phyloP scores from a whole-genome alignment of 2,888 invertebrate species.

The Yponomeuta cagnagella region DNA sequence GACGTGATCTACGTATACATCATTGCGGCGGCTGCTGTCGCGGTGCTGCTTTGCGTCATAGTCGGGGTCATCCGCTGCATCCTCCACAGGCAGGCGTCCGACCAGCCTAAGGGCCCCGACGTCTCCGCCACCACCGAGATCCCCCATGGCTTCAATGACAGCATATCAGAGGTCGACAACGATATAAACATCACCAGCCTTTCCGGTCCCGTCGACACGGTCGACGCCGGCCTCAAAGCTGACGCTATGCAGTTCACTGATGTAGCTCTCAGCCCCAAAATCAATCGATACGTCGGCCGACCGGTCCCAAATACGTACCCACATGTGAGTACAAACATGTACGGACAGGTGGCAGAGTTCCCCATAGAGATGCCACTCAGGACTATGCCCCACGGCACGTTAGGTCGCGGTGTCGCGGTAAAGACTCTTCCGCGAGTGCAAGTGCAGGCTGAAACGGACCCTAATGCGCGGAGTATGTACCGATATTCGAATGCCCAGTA shows the following conservation, averaged over 20 bases:
- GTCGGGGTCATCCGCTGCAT: slow-evolving; percentile 83
- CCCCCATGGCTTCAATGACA: slow-evolving; percentile 89
- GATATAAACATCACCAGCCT: slow-evolving; percentile 84
- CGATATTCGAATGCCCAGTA: slow-evolving; percentile 80
- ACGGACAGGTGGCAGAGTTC: slow-evolving; percentile 70
- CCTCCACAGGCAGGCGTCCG: slow-evolving; percentile 78
- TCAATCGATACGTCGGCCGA: slow-evolving; percentile 66
- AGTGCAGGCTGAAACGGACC: slow-evolving; percentile 68
- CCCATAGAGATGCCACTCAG: slow-evolving; percentile 72
- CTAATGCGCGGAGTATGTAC: slow-evolving; percentile 78
- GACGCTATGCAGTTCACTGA: slow-evolving; percentile 63
- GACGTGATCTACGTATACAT: slow-evolving; percentile 90
- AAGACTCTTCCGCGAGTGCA: slow-evolving; percentile 65
- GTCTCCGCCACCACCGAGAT: slow-evolving; percentile 84
- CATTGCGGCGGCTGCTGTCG: slow-evolving; percentile 83
- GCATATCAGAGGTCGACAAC: slow-evolving; percentile 89
- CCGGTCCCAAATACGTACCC: slow-evolving; percentile 70
- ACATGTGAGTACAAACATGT: slow-evolving; percentile 69
- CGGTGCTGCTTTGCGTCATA: slow-evolving; percentile 82
- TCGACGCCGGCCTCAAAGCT: slow-evolving; percentile 59
- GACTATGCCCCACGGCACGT: slow-evolving; percentile 66
- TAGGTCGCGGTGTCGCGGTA: slow-evolving; percentile 65
- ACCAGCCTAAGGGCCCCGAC: slow-evolving; percentile 81
- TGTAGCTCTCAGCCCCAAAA: slow-evolving; percentile 64
- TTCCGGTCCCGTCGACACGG: slow-evolving; percentile 77